These are phyloP conservation scores for Pseudochromis fuscus DNA, from an alignment of 2,797 vertebrate genomes.

Conservation along the genomic window DNA sequence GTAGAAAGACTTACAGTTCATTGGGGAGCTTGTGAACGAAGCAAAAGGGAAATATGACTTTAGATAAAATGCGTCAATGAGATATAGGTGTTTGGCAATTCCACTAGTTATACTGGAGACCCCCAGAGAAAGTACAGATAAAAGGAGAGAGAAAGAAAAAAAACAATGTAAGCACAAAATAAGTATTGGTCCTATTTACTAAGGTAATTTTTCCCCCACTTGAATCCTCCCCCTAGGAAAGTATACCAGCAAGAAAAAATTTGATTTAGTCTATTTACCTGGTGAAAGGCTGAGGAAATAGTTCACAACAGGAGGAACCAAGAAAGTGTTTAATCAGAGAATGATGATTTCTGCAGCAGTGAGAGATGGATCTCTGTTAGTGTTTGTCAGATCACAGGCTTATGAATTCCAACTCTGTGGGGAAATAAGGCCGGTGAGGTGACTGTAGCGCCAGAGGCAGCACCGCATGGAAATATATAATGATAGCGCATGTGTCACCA, in stretches of 20 bases:
- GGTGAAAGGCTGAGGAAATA: constrained; percentile 41
- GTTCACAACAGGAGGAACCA: constrained; percentile 50
- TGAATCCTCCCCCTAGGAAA: constrained; percentile 34
- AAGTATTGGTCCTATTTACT: constrained; percentile 31
- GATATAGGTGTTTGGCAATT: constrained; percentile 41
- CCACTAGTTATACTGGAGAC: constrained; percentile 15
- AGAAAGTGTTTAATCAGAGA: constrained; percentile 65
- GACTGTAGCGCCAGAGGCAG: constrained; percentile 56
- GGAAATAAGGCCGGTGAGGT: constrained; percentile 69
- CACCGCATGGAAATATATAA: constrained; percentile 47
- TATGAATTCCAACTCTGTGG: constrained; percentile 67
- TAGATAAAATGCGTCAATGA: constrained; percentile 38
- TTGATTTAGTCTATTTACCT: constrained; percentile 44
- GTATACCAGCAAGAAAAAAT: constrained; percentile 7
- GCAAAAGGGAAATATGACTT: constrained; percentile 46
- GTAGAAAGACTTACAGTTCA: constrained; percentile 25
- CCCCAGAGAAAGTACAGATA: constrained; percentile 25
- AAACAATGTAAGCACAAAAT: neutral
- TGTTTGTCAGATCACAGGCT: constrained; percentile 58
- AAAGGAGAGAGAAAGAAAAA: constrained; percentile 5
- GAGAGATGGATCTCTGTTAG: constrained; percentile 37
- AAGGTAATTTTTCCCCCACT: neutral
- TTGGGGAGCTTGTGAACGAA: constrained; percentile 37
- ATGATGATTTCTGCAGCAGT: constrained; percentile 44
- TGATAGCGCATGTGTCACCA: constrained; percentile 44